Base-by-base conservation (phyloP, 2,113 vertebrate genomes). In the Sceloporus undulatus region DNA sequence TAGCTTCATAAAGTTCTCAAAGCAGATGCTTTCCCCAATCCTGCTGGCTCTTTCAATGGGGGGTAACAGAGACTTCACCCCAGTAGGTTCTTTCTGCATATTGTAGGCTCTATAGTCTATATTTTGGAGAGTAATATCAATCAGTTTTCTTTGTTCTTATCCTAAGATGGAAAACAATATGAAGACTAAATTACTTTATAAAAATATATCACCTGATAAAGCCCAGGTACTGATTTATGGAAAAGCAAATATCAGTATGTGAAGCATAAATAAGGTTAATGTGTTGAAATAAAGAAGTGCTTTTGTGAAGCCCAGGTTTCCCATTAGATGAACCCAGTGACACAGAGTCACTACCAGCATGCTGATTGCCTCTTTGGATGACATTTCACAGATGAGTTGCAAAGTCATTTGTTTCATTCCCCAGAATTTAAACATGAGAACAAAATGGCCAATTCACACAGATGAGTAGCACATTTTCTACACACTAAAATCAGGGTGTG, bases 271-370 rank as follows among this genome's bases (percentile, higher is more conserved):
- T 82, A 79, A 82, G 71, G 76, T 75, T 87, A 75, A 66, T 82
- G 27, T 66, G 70, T 48, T 65, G 79, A 75, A 82, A 81, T 73
- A 65, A 65, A 48, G 56, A 42, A 82, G 29, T 42, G 70, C 40
- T 87, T 42, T 79, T 59, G 25, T n/a, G 54, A 73, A 14, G 79
- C 6, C 25, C 38, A 82, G 70, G 86, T 87, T 74, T 75, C 71
- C 62, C 70, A 87, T 87, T 82, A 82, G 86, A 59, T 82, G 86
- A 82, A 87, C 86, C 40, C 79, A 42, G 1, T 82, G 86, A 87
- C 86, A 87, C 79, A 23, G 54, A 65, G 79, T 79, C 40, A 82
- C 79, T 66, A 75, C 70, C 86, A 75, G 56, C 84, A 85, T 42
- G 84, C 5, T 59, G 74, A 85, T 38, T 19, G 71, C 86, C 38